Evolutionary conservation across 2,113 vertebrate species (phyloP), one percentile per base, ranked within the genome.

Genomic region (Eurystomus gularis): DNA sequence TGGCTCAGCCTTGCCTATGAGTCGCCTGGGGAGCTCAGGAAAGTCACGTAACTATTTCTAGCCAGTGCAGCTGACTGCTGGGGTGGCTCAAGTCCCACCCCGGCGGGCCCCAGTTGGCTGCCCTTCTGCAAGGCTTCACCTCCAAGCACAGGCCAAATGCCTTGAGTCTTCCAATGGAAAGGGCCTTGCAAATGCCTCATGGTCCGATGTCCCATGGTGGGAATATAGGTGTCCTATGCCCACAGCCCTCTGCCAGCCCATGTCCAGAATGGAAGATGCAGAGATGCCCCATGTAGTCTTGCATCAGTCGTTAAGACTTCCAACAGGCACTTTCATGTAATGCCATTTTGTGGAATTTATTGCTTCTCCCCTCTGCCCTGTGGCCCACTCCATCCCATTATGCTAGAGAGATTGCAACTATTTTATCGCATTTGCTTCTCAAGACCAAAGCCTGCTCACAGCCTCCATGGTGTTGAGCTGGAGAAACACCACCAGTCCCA

Each of bases 21-120:
- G 70, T 94, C 87, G 24, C 95, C 35, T 87, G 90, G 87, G 87
- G 87, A 96, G 78, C 85, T 94, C 81, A 65, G 90, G 92, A 93
- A 94, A 94, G 94, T 91, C 96, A 95, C 24, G 7, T 87, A 82
- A 55, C 65, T 76, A 24, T 64, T 96, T 82, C 75, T 20, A 76
- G 90, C 90, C 37, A 79, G 49, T 35, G 76, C 94, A 92, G 76
- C 5, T 87, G 58, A 75, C 35, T 85, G 86, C 71, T 79, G 82
- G 73, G 54, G 49, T 0, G 0, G 28, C 0, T 0, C 1, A 1
- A 69, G 40, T 28, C n/a, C 37, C 51, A 48, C 46, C 44, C 57
- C 4, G 1, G 16, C 0, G 1, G 37, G 84, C 8, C 77, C 33
- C 82, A 20, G 29, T 5, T 94, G 80, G 62, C 44, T 1, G 0